Evolutionary conservation across 2,888 invertebrate species (phyloP).

Genomic region (Athripsodes cinereus): DNA sequence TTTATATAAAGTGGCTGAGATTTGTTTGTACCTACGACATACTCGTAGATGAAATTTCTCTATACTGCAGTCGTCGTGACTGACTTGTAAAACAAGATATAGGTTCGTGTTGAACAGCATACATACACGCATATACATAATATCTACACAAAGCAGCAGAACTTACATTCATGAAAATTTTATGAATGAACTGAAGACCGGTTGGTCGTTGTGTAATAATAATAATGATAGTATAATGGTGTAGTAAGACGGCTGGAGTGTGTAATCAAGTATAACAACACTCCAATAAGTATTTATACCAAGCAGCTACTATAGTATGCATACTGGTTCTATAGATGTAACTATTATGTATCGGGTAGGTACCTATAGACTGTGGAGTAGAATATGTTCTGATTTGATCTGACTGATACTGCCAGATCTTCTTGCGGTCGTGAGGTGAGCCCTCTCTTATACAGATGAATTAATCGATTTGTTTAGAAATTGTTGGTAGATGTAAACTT

Average conservation of each 20-base stretch:
- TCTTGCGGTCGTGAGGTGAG: no score
- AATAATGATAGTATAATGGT: not conserved
- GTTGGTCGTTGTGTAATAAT: slow-evolving; percentile 3
- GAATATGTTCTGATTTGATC: no score
- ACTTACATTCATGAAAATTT: slow-evolving; percentile 14
- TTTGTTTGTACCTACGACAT: not conserved
- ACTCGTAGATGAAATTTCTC: no score
- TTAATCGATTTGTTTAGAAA: no score
- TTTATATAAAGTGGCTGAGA: not conserved
- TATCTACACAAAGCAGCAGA: not conserved
- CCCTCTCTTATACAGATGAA: no score
- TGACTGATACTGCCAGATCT: no score
- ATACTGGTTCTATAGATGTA: no score
- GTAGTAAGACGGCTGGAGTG: slow-evolving; percentile 8
- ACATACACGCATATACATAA: not conserved
- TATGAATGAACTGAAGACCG: slow-evolving; percentile 18
- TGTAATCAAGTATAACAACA: slow-evolving; percentile 14
- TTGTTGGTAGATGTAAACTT: no score
- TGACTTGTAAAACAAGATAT: not conserved
- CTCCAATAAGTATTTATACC: not conserved
- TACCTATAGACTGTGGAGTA: no score
- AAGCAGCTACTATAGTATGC: no score
- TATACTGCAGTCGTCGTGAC: not conserved
- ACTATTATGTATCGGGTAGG: no score
- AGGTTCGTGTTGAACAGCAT: not conserved